Base-by-base conservation (phyloP, 1,140 invertebrate genomes). In the Nixonia krombeini region DNA sequence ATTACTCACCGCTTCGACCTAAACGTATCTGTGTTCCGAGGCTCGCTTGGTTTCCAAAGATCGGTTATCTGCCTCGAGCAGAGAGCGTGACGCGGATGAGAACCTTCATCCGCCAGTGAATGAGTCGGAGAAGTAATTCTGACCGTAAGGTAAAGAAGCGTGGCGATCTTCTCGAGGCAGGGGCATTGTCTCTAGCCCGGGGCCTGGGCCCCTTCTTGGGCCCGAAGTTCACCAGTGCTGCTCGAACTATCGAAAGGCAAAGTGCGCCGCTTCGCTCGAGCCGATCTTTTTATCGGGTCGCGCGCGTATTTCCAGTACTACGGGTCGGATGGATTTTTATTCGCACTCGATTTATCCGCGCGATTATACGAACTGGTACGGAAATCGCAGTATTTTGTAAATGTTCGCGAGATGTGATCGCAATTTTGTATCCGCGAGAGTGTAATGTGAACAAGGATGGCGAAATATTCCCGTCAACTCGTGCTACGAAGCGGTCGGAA, bases 41-140 rank as follows among this genome's bases (percentile, higher is more conserved):
- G n/a, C n/a, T n/a, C n/a, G n/a, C n/a, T n/a, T n/a, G 21, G 33
- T 5, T 35, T 17, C 15, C 15, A 6, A n/a, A 31, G 47, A 53
- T 68, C 47, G 12, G 45, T 53, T 52, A 75, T 74, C 70, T 69
- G 49, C 25, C 28, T 28, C 41, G 46, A 35, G 18, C 64, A 61
- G 50, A 23, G 55, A 74, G 72, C 74, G 69, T 75, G 71, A 76
- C 70, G 67, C 64, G 67, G 57, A 70, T 78, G 76, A 74, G 76
- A 76, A 73, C 68, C 71, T 29, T 28, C 61, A 41, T 47, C 41
- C 61, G 40, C 47, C 50, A 49, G 66, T 72, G 73, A 77, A 75
- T 73, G 69, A 73, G 67, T 70, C 57, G 62, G 49, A 63, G 57
- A 50, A 65, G 62, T 46, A 56, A 74, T 74, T 75, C 70, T 63